Conservation (phyloP, 2,888 invertebrate species). For the Pachliopta kotzebuea region DNA sequence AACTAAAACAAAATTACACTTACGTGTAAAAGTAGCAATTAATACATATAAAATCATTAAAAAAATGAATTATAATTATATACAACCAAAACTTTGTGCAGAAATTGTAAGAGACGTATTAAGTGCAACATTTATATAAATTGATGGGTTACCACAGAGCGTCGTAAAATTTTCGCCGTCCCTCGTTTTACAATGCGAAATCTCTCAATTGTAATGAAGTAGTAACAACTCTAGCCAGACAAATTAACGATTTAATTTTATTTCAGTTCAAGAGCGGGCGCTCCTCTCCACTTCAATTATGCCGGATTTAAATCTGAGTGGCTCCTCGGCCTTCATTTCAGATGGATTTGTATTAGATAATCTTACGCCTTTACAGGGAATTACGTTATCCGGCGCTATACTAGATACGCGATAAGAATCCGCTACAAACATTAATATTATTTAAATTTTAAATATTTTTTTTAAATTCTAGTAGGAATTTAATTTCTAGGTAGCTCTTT, state of each 20-base stretch:
- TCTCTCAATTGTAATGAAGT: slow-evolving; percentile 33
- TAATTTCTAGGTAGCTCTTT: no score
- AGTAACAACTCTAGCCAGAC: slow-evolving; percentile 31
- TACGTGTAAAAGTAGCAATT: no score
- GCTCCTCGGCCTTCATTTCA: slow-evolving; percentile 28
- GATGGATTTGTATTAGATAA: slow-evolving; percentile 31
- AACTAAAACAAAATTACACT: no score
- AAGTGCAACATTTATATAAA: neutral
- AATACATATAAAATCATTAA: no score
- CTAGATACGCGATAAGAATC: slow-evolving; percentile 13
- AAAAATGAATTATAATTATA: no score
- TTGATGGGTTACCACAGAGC: neutral
- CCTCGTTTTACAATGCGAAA: slow-evolving; percentile 26
- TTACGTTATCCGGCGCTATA: slow-evolving; percentile 16
- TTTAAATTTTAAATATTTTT: neutral
- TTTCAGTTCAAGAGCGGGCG: slow-evolving; percentile 36
- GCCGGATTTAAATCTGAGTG: slow-evolving; percentile 36
- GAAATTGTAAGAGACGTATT: neutral
- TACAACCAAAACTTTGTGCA: no score
- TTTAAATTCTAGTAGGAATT: neutral
- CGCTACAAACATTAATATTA: slow-evolving; percentile 3
- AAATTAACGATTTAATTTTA: slow-evolving; percentile 41
- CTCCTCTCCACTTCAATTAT: slow-evolving; percentile 39
- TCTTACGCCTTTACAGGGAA: slow-evolving; percentile 32
- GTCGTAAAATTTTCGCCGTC: slow-evolving; percentile 10